Evolutionary conservation across 2,888 invertebrate species (phyloP), one percentile per base, ranked within the genome.

Genomic region (Perdita meconis): DNA sequence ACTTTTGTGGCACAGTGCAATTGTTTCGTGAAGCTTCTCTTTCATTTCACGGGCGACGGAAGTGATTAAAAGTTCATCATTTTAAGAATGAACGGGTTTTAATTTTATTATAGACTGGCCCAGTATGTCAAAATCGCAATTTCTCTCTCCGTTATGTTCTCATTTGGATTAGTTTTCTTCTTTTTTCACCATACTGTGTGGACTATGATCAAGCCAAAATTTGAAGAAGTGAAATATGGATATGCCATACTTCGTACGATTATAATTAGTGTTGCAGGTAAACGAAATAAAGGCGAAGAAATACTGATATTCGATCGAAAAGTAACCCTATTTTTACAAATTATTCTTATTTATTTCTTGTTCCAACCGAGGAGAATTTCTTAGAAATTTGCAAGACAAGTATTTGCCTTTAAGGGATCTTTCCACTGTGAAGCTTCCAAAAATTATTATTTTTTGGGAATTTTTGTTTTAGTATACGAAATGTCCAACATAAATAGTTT

Each of bases 151-250:
- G 94, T 95, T 53, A 93, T 95, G 82, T 93, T 95, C 73, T 94
- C 95, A 0, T 95, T 95, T 87, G 94, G 94, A 0, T 92, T 96
- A 6, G 95, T 95, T 89, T 94, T 95, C 85, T 95, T 94, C 87
- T 95, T 96, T 2, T 95, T 95, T 4, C 92, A 95, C 79, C 93
- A 93, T 42, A 94, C 95, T 72, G 91, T 95, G n/a, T 95, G 94
- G 94, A 94, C 94, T 2, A 88, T 90, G 51, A 89, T 95, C 26
- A 85, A 89, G 42, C 44, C 80, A 26, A 89, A 87, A 59, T 87
- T 90, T 13, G 86, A 91, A 61, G 86, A 88, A 66, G 87, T 83
- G 30, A 68, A 75, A 0, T 57, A 68, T 26, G 83, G 86, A 36
- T 88, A 92, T 71, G 85, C 82, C 13, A 40, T 82, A n/a, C 89